Percentiles rank a stretch among this genome's conserved stretches.
phyloP scores from a whole-genome alignment of 2,113 vertebrate species.

The Anarhynchus alexandrinus region DNA sequence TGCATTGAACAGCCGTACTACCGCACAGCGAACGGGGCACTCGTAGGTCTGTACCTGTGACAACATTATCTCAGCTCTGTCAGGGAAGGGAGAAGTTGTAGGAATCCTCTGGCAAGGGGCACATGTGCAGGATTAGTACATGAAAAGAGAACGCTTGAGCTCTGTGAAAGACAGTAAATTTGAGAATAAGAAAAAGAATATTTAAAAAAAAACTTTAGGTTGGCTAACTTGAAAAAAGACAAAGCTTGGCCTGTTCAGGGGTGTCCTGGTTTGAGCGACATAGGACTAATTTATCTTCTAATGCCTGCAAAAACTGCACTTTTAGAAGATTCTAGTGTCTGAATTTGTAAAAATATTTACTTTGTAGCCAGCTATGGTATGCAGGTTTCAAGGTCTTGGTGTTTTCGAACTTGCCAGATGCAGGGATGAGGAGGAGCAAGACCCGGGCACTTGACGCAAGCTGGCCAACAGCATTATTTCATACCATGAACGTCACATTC shows the following conservation, averaged over 20 bases:
- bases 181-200: background rate
- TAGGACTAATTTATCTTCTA: no score
- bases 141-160: background rate
- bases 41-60: background rate
- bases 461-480: no score
- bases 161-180: background rate
- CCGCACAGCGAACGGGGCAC: background rate
- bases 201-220: background rate
- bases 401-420: no score
- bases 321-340: no score
- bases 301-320: no score
- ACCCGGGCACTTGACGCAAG: no score
- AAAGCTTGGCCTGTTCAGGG: background rate
- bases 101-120: background rate
- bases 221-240: background rate
- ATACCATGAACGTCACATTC: no score
- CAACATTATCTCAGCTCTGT: background rate
- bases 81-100: background rate
- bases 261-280: no score
- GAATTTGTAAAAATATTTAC: no score
- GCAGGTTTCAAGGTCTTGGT: no score
- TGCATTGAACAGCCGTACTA: background rate
- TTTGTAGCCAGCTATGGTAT: no score
- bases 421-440: no score
- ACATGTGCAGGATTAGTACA: fast-evolving